phyloP scores from a whole-genome alignment of 1,140 invertebrate genomes.

The Lerema accius region DNA sequence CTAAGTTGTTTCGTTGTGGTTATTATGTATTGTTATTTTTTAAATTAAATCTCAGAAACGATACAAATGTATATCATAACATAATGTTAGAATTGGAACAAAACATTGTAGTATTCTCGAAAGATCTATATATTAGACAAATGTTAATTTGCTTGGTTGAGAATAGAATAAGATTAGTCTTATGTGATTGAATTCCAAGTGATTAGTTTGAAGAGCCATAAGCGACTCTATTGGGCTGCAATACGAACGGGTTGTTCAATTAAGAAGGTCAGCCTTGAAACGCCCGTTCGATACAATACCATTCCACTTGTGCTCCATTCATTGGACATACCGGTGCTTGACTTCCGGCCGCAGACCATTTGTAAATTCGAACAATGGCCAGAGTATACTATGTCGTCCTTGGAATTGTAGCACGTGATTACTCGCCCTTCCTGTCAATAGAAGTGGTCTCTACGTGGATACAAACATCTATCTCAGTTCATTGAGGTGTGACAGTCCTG shows the following conservation, averaged over 20 bases:
- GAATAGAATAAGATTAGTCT: neutral
- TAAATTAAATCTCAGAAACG: no score
- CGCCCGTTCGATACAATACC: conserved; percentile 43
- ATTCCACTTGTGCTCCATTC: conserved; percentile 51
- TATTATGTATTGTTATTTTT: no score
- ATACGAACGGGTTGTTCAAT: conserved; percentile 12
- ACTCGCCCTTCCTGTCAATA: conserved; percentile 20
- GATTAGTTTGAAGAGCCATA: neutral
- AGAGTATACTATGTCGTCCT: conserved; percentile 54
- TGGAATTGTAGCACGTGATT: conserved; percentile 44
- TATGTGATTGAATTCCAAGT: neutral
- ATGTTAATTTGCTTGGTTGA: neutral
- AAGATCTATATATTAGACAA: neutral
- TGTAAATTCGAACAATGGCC: conserved; percentile 59
- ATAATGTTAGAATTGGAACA: no score
- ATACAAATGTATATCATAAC: no score
- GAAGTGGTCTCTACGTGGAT: neutral
- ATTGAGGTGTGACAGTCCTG: no score
- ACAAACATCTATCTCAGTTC: no score
- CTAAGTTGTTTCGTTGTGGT: no score
- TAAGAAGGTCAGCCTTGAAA: conserved; percentile 44
- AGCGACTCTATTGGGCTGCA: neutral
- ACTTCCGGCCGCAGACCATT: conserved; percentile 58
- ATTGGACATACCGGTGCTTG: conserved; percentile 51
- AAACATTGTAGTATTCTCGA: neutral